A percentile compares a stretch with the other conserved stretches of the same genome.
Conservation (phyloP, 2,113 vertebrate genomes). For the Lipotes vexillifer region DNA sequence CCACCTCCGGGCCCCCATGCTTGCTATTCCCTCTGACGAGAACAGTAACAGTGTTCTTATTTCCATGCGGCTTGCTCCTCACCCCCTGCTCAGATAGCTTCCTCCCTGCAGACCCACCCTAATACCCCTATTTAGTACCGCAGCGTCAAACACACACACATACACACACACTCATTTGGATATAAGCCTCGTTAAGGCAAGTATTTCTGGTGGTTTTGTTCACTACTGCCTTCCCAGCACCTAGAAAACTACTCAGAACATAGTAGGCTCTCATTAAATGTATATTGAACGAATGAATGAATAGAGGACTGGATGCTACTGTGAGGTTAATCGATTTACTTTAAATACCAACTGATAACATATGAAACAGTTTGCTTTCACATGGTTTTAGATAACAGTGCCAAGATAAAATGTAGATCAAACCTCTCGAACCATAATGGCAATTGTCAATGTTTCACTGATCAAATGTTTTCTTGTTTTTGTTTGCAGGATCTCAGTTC, state of each 20-base stretch:
- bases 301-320: not conserved
- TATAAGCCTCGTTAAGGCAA: not conserved
- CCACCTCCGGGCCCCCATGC: not conserved
- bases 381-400: not conserved
- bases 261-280: not conserved
- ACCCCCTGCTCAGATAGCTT: not conserved
- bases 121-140: not conserved
- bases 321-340: slow-evolving; percentile 1
- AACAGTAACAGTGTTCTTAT: not conserved
- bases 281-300: not conserved
- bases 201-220: not conserved
- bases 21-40: not conserved
- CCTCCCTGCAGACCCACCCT: not conserved
- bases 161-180: not conserved
- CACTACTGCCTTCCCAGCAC: not conserved
- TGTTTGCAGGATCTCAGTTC: not conserved
- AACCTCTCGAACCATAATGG: not conserved
- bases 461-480: not conserved
- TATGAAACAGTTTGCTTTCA: not conserved
- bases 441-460: not conserved
- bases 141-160: not conserved
- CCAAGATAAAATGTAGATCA: not conserved
- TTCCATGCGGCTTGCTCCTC: not conserved
- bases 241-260: not conserved
- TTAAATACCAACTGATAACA: not conserved